These are phyloP conservation scores for Erythrocercus mccallii DNA, from an alignment of 2,113 vertebrate species.

Conservation along the genomic window DNA sequence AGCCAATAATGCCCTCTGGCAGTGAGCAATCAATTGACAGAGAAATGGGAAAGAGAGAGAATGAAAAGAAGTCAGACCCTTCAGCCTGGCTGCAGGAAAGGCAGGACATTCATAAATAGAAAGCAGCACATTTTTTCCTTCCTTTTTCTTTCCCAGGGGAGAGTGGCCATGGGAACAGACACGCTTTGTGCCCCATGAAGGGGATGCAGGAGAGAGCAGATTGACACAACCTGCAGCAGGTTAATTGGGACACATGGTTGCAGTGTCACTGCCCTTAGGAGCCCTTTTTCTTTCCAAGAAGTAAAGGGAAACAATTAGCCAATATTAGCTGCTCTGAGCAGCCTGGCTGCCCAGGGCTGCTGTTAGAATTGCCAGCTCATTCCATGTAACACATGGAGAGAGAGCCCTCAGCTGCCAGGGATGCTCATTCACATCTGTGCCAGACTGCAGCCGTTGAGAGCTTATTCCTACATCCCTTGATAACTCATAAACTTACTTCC, in stretches of 20 bases:
- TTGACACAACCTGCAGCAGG: neutral
- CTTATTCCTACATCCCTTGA: neutral
- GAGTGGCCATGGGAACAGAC: slow-evolving; percentile 7
- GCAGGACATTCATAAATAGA: neutral
- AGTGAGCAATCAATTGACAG: neutral
- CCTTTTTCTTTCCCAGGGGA: neutral
- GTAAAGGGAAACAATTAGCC: neutral
- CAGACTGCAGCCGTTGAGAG: neutral
- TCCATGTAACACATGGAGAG: neutral
- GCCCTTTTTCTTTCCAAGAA: neutral
- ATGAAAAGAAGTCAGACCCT: neutral
- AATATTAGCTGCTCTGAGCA: neutral
- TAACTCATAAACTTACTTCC: neutral
- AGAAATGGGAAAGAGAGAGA: neutral
- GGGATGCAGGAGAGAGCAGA: neutral
- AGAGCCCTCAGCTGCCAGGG: neutral
- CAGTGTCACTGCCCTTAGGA: neutral
- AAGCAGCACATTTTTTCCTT: neutral
- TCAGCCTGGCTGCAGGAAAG: neutral
- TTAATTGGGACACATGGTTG: neutral
- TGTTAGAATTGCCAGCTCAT: slow-evolving; percentile 7
- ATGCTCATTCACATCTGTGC: neutral
- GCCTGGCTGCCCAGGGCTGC: neutral
- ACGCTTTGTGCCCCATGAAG: neutral
- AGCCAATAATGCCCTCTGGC: slow-evolving; percentile 4